Percentiles rank a stretch among this genome's conserved stretches.
phyloP scores from a whole-genome alignment of 2,113 vertebrate species.

The Setophaga kirtlandii region DNA sequence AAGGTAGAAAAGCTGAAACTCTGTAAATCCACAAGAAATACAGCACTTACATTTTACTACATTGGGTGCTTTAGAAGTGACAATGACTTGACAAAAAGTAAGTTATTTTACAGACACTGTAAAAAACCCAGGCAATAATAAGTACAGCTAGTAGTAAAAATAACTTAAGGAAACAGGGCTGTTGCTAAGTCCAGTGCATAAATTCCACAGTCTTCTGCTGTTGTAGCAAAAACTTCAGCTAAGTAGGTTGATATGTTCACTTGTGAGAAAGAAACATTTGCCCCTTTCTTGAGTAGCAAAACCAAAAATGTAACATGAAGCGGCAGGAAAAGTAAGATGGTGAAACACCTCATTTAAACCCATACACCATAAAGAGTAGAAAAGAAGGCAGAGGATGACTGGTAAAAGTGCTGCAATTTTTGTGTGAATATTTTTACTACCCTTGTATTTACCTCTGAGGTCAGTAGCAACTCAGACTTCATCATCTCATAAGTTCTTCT shows the following conservation, averaged over 20 bases:
- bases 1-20: constrained; percentile 4
- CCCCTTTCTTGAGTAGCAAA: background rate
- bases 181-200: background rate
- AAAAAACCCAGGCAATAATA: background rate
- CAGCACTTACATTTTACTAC: background rate
- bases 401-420: background rate
- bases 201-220: background rate
- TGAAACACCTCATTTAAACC: background rate
- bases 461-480: background rate
- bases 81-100: constrained; percentile 9
- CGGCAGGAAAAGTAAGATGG: background rate
- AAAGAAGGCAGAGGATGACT: background rate
- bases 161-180: background rate
- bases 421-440: background rate
- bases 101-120: background rate
- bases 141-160: background rate
- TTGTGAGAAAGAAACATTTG: background rate
- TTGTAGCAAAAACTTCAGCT: background rate
- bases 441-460: background rate
- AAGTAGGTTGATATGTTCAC: background rate
- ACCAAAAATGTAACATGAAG: background rate
- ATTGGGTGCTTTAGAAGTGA: background rate
- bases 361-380: background rate
- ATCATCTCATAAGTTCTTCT: background rate
- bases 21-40: constrained; percentile 32